Conservation (phyloP, 2,888 invertebrate species). For the Pachymerium ferrugineum region DNA sequence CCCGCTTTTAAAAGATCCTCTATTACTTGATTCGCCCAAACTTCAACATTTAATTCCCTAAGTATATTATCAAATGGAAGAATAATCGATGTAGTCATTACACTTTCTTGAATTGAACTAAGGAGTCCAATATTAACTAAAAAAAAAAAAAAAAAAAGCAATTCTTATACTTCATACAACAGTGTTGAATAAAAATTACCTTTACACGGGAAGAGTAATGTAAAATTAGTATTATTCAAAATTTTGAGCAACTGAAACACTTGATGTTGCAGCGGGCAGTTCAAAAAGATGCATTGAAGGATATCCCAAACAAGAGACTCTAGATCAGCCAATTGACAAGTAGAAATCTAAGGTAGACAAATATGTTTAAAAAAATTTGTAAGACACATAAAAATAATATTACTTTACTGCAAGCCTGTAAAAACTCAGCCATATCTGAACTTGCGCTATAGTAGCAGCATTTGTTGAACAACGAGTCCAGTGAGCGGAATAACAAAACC, state of each 20-base stretch:
- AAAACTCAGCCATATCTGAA: neutral
- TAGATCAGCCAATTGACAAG: neutral
- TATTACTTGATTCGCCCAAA: neutral
- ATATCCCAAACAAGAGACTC: neutral
- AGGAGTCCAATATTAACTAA: neutral
- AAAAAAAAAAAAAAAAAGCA: neutral
- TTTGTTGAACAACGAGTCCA: neutral
- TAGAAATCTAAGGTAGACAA: neutral
- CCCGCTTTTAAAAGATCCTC: neutral
- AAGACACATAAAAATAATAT: neutral
- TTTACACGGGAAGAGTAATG: neutral
- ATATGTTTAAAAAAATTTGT: neutral
- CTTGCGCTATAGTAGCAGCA: neutral
- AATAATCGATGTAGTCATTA: neutral
- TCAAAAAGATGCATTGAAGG: neutral
- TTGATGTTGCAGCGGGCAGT: neutral
- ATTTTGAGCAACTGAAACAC: neutral
- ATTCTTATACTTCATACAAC: neutral
- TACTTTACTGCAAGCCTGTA: neutral
- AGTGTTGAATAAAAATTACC: neutral
- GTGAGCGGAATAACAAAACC: neutral
- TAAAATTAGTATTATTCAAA: neutral
- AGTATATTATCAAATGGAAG: neutral
- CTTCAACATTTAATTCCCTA: too few relatives aligned
- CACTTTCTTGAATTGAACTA: neutral